Base-by-base conservation (phyloP, 1,140 invertebrate genomes). In the Zaprionus africanus region DNA sequence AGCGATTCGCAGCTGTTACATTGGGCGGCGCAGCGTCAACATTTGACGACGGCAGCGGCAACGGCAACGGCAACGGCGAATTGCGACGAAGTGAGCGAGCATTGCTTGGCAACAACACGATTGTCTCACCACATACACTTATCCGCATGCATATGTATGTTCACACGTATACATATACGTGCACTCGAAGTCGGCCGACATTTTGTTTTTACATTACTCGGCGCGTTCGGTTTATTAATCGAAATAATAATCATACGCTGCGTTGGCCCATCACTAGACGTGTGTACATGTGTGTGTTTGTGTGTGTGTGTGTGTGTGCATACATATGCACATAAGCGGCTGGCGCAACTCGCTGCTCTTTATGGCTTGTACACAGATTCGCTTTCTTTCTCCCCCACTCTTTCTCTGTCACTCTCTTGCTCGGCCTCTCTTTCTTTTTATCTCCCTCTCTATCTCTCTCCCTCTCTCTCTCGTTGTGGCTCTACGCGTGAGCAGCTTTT, bases 171-270 rank as follows among this genome's bases (percentile, higher is more conserved):
- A 22, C 9, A 49, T 46, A 22, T 5, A 64, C 64, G 11, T 59
- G 56, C 49, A 41, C 64, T 46, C 28, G 17, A 22, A 66, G 66
- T 72, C 77, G 68, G 76, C 79, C 60, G 83, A 86, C 79, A 86
- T 86, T 79, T 86, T 86, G 82, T 79, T 87, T 85, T 86, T 82
- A 87, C 82, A 82, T 76, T 69, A 78, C 67, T 62, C 65, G 56
- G 59, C 54, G 74, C 34, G 64, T 72, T 73, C 56, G 51, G 22
- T 59, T 31, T 81, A 80, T 72, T 78, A 87, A 88, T 88, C 84
- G 70, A 87, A 87, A 83, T 83, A 87, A 84, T 78, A 87, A 87
- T 88, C 84, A 87, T 84, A 87, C 84, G 84, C 84, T 56, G 63
- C 62, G 81, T 87, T 84, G 70, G 60, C 78, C 70, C 69, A 60